Conservation (phyloP, 2,113 vertebrate genomes). For the Grammomys dolichurus region DNA sequence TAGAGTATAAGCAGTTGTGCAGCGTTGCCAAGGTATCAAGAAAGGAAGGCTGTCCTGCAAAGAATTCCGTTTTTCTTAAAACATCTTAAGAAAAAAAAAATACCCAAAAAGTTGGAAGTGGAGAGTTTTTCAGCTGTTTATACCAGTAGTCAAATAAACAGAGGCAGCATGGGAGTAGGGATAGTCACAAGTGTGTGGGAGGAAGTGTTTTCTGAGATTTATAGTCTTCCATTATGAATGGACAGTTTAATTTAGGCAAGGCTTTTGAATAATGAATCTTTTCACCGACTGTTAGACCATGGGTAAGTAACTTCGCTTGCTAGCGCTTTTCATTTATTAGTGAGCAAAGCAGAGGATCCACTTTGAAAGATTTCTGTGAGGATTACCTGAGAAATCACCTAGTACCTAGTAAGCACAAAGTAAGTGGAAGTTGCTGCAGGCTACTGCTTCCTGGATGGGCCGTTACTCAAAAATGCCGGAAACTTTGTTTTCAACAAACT, state of each 20-base stretch:
- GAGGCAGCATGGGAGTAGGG: not conserved
- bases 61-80: not conserved
- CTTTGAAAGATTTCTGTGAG: not conserved
- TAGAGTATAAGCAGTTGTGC: not conserved
- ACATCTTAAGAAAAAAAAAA: not conserved
- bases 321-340: not conserved
- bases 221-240: not conserved
- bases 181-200: not conserved
- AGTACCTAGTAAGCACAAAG: not conserved
- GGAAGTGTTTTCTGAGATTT: constrained; percentile 47
- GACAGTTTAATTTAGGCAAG: constrained; percentile 39
- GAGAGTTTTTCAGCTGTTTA: constrained; percentile 10
- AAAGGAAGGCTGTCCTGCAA: not conserved
- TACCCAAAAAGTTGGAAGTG: constrained; percentile 6
- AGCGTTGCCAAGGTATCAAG: constrained; percentile 22
- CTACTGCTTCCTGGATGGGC: constrained; percentile 12
- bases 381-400: not conserved
- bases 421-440: not conserved
- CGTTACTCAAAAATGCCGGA: constrained; percentile 31
- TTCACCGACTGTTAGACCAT: constrained; percentile 31
- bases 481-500: constrained; percentile 66
- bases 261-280: not conserved
- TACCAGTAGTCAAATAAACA: constrained; percentile 38
- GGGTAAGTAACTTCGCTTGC: not conserved
- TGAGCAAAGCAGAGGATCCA: not conserved